Evolutionary conservation across 2,797 vertebrate species (phyloP), one percentile per base, ranked within the genome.

Genomic region (Takifugu rubripes): DNA sequence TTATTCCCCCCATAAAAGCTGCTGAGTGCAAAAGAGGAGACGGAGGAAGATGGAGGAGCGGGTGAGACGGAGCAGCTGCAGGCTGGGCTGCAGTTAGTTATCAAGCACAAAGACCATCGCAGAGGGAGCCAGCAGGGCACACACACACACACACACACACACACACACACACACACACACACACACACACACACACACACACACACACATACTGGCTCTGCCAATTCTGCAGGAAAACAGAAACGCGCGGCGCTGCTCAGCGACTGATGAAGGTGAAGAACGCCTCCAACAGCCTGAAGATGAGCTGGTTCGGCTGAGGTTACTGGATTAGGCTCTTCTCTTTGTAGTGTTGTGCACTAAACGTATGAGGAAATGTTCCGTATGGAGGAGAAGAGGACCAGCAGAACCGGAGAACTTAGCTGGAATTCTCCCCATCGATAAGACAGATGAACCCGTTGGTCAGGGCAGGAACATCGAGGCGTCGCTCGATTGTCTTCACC

Each of bases 1-100:
- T 87, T 84, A 89, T 82, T 61, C 68, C 66, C 73, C 65, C 72
- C 74, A 85, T 87, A 87, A 86, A 87, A 83, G 72, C 79, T 15
- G 56, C 66, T 64, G 69, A 78, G 83, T 75, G 66, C 52, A 49
- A 73, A 56, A 53, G 67, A 65, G 70, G 61, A 66, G 66, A 50
- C 59, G 54, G 59, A 1, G 59, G 77, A 78, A 80, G 81, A 82
- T 72, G 82, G 84, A 84, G 68, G 77, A 82, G 42, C 0, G 51
- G 60, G 42, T 2, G 68, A 75, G 77, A 64, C 7, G 42, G 71
- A 78, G 83, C 84, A 84, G 78, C 85, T 88, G 85, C 74, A 21
- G 81, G 70, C 72, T 60, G 3, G 51, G 74, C 66, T 72, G 60
- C 3, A 78, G 66, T 86, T 78, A 78, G 77, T 84, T 87, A 86